A percentile compares a stretch with the other conserved stretches of the same genome.
These are phyloP conservation scores for Myopa tessellatipennis DNA, from an alignment of 2,888 invertebrate species.

Conservation along the genomic window DNA sequence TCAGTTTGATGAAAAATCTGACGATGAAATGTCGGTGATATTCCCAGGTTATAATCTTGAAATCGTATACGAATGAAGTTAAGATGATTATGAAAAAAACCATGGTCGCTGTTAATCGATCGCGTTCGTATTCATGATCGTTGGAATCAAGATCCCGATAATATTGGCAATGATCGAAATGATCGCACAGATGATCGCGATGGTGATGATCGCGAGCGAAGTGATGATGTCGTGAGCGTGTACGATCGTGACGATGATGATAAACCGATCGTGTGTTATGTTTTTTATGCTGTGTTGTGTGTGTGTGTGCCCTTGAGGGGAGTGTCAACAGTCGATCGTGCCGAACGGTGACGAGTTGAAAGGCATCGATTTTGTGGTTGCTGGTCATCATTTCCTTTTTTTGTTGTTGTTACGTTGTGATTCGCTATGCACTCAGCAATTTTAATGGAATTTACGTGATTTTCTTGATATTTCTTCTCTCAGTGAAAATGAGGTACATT, in stretches of 20 bases:
- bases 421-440: slow-evolving; percentile 44
- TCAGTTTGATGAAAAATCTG: too few species aligned
- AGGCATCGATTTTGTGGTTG: slow-evolving; percentile 14
- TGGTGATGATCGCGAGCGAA: too few species aligned
- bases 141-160: neutral
- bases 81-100: too few species aligned
- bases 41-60: too few species aligned
- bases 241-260: neutral
- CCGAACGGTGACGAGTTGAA: slow-evolving; percentile 41
- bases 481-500: neutral
- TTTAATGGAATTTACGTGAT: slow-evolving; percentile 64
- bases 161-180: neutral
- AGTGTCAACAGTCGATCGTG: slow-evolving; percentile 56
- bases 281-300: neutral
- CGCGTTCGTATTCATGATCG: neutral
- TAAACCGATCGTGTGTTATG: slow-evolving; percentile 20
- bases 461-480: slow-evolving; percentile 28
- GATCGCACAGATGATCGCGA: neutral
- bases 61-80: too few species aligned
- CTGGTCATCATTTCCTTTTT: neutral
- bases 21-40: too few species aligned
- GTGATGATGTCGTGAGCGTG: too few species aligned
- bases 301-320: slow-evolving; percentile 48
- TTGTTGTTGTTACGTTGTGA: slow-evolving; percentile 27
- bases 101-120: neutral